Base-by-base conservation (phyloP, 2,888 invertebrate species). In the Bursaphelenchus okinawaensis region DNA sequence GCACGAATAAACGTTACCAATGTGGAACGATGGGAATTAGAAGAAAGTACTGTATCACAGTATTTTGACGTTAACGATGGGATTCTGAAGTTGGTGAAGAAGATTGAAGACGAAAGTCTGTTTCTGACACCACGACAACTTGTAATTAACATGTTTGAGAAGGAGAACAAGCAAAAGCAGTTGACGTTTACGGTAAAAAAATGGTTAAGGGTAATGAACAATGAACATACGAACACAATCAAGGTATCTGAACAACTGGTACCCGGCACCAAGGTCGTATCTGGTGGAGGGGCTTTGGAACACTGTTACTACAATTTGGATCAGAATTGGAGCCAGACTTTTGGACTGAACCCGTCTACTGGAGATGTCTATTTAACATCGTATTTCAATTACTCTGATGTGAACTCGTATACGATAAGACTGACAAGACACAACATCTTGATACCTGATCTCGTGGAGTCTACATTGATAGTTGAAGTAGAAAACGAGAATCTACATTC, bases 281-380 rank as follows among this genome's bases (percentile, higher is more conserved):
- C 40, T n/a, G 40, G 40, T 16, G 40, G 40, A 12, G 40, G 40
- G 40, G 19, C 54, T 19, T 54, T 54, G 54, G 26, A 54, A 40
- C 6, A 40, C n/a, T 40, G 40, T n/a, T 40, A 40, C n/a, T 40
- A 40, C n/a, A 40, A 12, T 16, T n/a, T 40, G 40, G 40, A 40
- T 16, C 40, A 40, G n/a, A 6, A 6, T 31, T 26, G 29, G 23
- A 26, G 50, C 2, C 8, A 40, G 23, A 22, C 40, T 26, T 65
- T 78, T 52, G 76, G 73, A 51, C 23, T 78, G 58, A 75, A 78
- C 56, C 70, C 73, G 31, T 60, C 69, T 23, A 61, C 50, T 0
- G 78, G 78, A 9, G 51, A 62, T 20, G 50, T 78, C 27, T 75
- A 73, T 54, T 56, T 78, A 52, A 66, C 68, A 2, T 67, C 68